Base-by-base conservation (phyloP, 2,797 vertebrate species). In the Parotocinclus haroldoi region DNA sequence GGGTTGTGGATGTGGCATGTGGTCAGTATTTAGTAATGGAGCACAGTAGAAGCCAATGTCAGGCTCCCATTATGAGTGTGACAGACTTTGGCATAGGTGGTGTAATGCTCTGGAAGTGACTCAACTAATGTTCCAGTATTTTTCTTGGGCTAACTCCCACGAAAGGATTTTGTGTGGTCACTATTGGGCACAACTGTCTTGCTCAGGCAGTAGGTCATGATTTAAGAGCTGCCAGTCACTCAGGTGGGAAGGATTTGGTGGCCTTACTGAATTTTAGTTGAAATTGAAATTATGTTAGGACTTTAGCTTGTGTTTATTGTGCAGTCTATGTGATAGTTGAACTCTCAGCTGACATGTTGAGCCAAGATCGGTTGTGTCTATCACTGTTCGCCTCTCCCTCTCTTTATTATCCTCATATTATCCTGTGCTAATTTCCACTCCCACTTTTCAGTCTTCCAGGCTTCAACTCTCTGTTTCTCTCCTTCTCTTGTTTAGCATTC, bases 281-380 rank as follows among this genome's bases (percentile, higher is more conserved):
- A 80, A n/a, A n/a, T n/a, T 84, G 81, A 86, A 89, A 89, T 80
- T 90, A 85, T 87, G 88, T 90, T 87, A 89, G 84, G 79, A 83
- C 76, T 71, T 71, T 68, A 79, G 79, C 78, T 27, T 27, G 71
- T 84, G 81, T 81, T 91, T 89, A 87, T 82, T 87, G 89, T 89
- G 84, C 87, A 72, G 78, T 72, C 84, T 67, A 58, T 84, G 85
- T 83, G 80, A 83, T 83, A 74, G 80, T 84, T 85, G 84, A 82
- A 81, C 79, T 82, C 66, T 8, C 56, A 83, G 82, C 81, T 77
- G 73, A 75, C 78, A 82, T 76, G 78, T 84, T 89, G 87, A 89
- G 89, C 87, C 78, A 78, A 68, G 57, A 12, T 60, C 64, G 49
- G 64, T 66, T 62, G 61, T 67, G 58, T 66, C 42, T 56, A 17